These are phyloP conservation scores for Henicopernis longicauda DNA, from an alignment of 2,113 vertebrate species.

Conservation along the genomic window DNA sequence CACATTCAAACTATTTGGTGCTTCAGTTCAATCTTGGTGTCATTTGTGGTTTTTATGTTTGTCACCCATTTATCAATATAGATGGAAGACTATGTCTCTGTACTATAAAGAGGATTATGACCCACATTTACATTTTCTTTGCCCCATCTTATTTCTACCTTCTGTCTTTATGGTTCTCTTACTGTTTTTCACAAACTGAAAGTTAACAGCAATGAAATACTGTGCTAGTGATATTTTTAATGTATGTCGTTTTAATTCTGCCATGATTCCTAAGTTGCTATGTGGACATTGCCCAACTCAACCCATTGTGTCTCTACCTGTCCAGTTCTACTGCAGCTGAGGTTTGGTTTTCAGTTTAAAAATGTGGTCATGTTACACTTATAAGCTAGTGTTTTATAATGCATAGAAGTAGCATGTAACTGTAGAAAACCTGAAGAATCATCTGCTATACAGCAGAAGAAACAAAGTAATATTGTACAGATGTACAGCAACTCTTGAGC, in stretches of 20 bases:
- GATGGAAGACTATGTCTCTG: not conserved
- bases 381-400: not conserved
- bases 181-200: conserved; percentile 51
- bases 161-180: not conserved
- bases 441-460: not conserved
- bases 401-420: not conserved
- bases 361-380: not conserved
- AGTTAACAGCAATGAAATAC: not conserved
- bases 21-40: not conserved
- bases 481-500: not conserved
- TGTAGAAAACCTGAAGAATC: not conserved
- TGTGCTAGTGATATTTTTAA: not conserved
- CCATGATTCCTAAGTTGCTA: not conserved
- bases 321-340: not conserved
- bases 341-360: not conserved
- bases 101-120: not conserved
- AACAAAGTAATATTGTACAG: not conserved
- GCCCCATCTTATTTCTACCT: not conserved
- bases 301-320: not conserved
- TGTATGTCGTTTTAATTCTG: not conserved
- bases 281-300: not conserved
- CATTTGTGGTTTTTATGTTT: not conserved
- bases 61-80: not conserved
- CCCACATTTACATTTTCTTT: not conserved
- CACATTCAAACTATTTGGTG: not conserved